Conservation (phyloP, 2,888 invertebrate species). For the Drosophila mayaguana region DNA sequence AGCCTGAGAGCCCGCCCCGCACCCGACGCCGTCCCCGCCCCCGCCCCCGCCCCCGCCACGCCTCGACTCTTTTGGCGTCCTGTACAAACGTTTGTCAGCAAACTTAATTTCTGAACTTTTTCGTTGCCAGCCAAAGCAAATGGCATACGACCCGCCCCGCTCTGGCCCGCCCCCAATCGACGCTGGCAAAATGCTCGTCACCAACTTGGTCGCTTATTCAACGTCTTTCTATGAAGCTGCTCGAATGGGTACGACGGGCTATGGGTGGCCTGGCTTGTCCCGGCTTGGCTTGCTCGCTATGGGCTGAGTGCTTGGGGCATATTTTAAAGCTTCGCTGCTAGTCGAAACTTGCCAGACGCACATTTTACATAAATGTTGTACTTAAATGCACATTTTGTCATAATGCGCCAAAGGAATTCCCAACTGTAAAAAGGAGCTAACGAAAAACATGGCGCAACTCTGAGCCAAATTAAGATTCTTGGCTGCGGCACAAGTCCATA, state of each 20-base stretch:
- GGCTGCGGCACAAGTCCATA: slow-evolving; percentile 55
- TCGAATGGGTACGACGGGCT: not conserved
- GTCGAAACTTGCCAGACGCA: slow-evolving; percentile 78
- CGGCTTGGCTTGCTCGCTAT: not conserved
- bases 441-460: slow-evolving; percentile 26
- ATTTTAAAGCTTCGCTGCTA: slow-evolving; percentile 61
- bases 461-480: slow-evolving; percentile 74
- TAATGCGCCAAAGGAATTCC: slow-evolving; percentile 50
- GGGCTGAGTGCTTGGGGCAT: slow-evolving; percentile 47
- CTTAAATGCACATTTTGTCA: slow-evolving; percentile 81
- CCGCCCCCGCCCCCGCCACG: not conserved
- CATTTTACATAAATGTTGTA: slow-evolving; percentile 81
- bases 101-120: slow-evolving; percentile 81
- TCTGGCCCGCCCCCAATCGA: slow-evolving; percentile 36
- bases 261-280: slow-evolving; percentile 1
- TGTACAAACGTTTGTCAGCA: slow-evolving; percentile 79
- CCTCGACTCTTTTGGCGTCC: slow-evolving; percentile 23
- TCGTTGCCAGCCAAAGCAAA: slow-evolving; percentile 63
- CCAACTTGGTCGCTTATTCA: slow-evolving; percentile 72
- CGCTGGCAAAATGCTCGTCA: slow-evolving; percentile 76
- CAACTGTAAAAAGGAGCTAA: not conserved
- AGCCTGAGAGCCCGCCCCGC: not conserved
- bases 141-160: slow-evolving; percentile 43
- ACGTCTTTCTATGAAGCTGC: slow-evolving; percentile 36
- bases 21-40: not conserved